These are phyloP conservation scores for Incurvaria masculella DNA, from an alignment of 2,888 invertebrate genomes.

Conservation along the genomic window DNA sequence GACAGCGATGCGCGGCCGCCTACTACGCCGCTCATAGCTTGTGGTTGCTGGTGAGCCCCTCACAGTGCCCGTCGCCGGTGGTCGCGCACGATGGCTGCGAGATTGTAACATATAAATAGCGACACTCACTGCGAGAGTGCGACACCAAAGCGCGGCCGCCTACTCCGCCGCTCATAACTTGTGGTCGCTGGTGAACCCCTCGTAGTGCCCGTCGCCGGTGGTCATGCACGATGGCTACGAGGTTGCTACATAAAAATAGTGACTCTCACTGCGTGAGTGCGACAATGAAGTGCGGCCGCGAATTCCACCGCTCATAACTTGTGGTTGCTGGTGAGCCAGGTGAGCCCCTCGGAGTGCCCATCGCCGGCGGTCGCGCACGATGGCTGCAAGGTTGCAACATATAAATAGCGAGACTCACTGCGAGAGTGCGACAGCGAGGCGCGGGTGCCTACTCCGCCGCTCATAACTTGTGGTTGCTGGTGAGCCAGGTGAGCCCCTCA, in stretches of 20 bases:
- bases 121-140: no score
- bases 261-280: no score
- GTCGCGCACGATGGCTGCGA: conserved; percentile 98
- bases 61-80: conserved; percentile 95
- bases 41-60: conserved; percentile 98
- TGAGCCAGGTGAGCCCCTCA: conserved; percentile 94
- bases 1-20: conserved; percentile 28
- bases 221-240: no score
- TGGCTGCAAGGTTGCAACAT: no score
- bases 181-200: not conserved
- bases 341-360: conserved; percentile 97
- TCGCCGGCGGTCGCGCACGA: conserved; percentile 97
- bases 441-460: not conserved
- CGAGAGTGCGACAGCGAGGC: no score
- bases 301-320: conserved; percentile 85
- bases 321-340: conserved; percentile 99
- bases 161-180: not conserved
- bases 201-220: no score
- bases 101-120: no score
- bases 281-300: no score
- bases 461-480: conserved; percentile 2
- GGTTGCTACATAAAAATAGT: no score
- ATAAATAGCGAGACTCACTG: no score
- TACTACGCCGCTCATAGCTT: conserved; percentile 85
- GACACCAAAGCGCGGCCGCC: no score